Evolutionary conservation across 2,113 vertebrate genomes (phyloP), one percentile per base, ranked within the genome.

Genomic region (Austrofundulus limnaeus): DNA sequence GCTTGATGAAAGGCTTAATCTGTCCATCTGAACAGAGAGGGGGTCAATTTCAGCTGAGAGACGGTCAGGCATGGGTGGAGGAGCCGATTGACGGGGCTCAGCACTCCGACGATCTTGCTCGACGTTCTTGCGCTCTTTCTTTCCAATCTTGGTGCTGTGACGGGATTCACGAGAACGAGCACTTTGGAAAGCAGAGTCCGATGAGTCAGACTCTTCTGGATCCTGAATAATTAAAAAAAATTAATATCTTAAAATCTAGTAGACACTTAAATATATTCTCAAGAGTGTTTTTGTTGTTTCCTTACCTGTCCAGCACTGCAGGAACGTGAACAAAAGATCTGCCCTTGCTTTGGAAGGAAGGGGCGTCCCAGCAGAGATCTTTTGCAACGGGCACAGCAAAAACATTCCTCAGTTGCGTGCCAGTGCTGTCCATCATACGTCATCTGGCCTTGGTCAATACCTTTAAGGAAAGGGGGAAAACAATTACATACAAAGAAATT

Each of bases 381-480:
- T 86, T 95, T 98, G 87, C 97, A 99, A 70, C 94, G 95, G 0
- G 95, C 96, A 0, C 97, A 99, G 87, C 96, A 96, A 88, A 99
- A 99, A 71, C 97, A 98, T 83, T 94, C 93, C 85, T 99, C 97
- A 0, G 96, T 98, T 60, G 97, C 97, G 0, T 99, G 97, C 97
- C 97, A 99, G 87, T 99, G 97, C 63, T 98, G 96, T 20, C 97
- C 97, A 0, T 98, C 96, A 0, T 99, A 99, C 0, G 96, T 97
- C 97, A 99, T 99, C 81, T 99, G 97, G 53, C 97, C 97, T 85
- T 98, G 96, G 90, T 98, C 97, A 2, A 98, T 98, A n/a, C 97
- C 97, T 99, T 66, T 47, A 31, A 16, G 8, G n/a, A 51, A 49
- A 47, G 71, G 31, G 8, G 9, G 19, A 46, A 61, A 68, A 21